Evolutionary conservation across 2,797 vertebrate genomes (phyloP), one percentile per base, ranked within the genome.

Genomic region (Staurois parvus): DNA sequence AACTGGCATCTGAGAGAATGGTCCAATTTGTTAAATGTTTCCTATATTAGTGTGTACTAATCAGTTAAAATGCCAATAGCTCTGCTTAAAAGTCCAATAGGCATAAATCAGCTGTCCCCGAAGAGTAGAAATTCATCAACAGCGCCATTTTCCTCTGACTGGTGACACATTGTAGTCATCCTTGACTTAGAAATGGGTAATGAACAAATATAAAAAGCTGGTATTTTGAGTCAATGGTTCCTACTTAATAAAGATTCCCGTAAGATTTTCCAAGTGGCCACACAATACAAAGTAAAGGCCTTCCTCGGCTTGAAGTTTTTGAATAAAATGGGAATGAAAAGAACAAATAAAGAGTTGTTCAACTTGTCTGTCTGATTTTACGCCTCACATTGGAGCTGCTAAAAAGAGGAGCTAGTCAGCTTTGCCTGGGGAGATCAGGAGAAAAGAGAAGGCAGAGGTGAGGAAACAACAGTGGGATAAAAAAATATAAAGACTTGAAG

Each of bases 181-280:
- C 62, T 70, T 24, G 30, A 90, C 88, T 86, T 88, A 83, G 76
- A 88, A 89, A 86, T 72, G 77, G 84, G 83, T 91, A 83, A 88
- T 73, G 67, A 89, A 88, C 76, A 68, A 87, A 82, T 83, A 30
- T 79, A 79, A 52, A 80, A 70, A 72, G 45, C 4, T 29, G 42
- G 83, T 81, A 82, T 66, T 37, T 81, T 87, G 85, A 92, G 88
- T 88, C 91, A 90, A 88, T 79, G 84, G 85, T 88, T 81, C 83
- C 77, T 81, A 73, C 0, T 3, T 84, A 70, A 87, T 79, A 84
- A 87, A 88, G 83, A 0, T 37, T 88, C 89, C 85, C 34, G 24
- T 62, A 73, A 79, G 72, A 76, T 37, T 48, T 80, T 80, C 52
- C 59, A 52, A 56, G 24, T 26, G 32, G 76, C 59, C 72, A 62